Percentiles rank a stretch among this genome's conserved stretches.
These are phyloP conservation scores for Serrognathus titanus DNA, from an alignment of 2,888 invertebrate species.

Conservation along the genomic window DNA sequence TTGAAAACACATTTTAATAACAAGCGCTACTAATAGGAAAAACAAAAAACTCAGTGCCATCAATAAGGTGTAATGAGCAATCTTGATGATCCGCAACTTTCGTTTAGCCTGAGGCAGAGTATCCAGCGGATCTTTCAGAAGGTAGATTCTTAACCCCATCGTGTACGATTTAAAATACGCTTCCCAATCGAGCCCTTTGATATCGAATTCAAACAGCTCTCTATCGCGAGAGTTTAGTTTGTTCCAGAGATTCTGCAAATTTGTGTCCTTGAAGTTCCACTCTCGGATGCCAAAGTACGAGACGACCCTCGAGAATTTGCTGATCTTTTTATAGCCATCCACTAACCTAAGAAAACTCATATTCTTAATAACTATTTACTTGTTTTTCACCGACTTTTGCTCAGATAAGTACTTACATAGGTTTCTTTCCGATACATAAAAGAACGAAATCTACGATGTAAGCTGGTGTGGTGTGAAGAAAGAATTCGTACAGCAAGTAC, in stretches of 20 bases:
- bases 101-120: conserved; percentile 50
- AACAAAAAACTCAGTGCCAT: conserved; percentile 3
- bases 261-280: conserved; percentile 62
- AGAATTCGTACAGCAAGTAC: conserved; percentile 59
- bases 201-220: conserved; percentile 66
- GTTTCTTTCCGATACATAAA: conserved; percentile 56
- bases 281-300: conserved; percentile 69
- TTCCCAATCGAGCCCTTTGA: conserved; percentile 70
- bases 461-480: conserved; percentile 66
- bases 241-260: conserved; percentile 50
- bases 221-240: conserved; percentile 56
- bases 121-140: conserved; percentile 72
- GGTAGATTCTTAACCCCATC: conserved; percentile 68
- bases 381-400: neutral
- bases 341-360: conserved; percentile 58
- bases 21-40: too few species aligned
- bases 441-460: conserved; percentile 57
- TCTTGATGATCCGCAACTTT: conserved; percentile 32
- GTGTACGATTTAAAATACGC: conserved; percentile 65
- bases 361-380: neutral
- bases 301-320: conserved; percentile 67
- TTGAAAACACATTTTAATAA: too few species aligned
- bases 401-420: conserved; percentile 52
- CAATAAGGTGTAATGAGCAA: conserved; percentile 35
- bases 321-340: conserved; percentile 70